Evolutionary conservation across 2,888 invertebrate species (phyloP), one percentile per base, ranked within the genome.

Genomic region (Pasiphila rectangulata): DNA sequence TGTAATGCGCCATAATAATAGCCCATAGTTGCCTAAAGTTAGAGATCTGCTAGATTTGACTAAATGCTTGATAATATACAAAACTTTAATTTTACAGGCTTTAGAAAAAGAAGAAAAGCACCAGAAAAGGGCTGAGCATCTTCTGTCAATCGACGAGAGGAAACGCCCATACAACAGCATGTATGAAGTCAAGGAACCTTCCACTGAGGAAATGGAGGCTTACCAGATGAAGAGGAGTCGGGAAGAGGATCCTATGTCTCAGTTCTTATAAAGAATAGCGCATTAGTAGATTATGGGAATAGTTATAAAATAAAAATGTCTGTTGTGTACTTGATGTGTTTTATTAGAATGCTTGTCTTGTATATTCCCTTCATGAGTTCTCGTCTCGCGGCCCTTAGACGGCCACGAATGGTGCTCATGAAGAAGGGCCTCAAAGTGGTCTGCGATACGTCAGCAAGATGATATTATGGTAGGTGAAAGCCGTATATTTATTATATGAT

Each of bases 121-220:
- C 37, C 90, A 91, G 56, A 90, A 82, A 54, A 90, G 90, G 35
- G 94, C 93, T 0, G 92, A 93, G 0, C 83, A 90, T 56, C 70
- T 95, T 1, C 73, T 95, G 46, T 90, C 91, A 1, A 77, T 94
- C 57, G 97, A 98, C 74, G 99, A 99, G 68, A 90, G 98, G 9
- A 97, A 98, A 67, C 90, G 98, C 2, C 94, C 96, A 0, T 99
- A 98, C 79, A 98, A 99, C 79, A 97, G 96, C 67, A 95, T 95
- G 94, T 93, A 91, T 53, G 93, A 94, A 63, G 93, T 93, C 0
- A 94, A 94, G 62, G 94, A 93, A 50, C 97, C 97, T 0, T 95
- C 96, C 0, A 95, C 96, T 49, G 96, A 96, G 55, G 97, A 99
- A 76, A 91, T 98, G 73, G 98, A 99, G 77, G 97, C 97, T 0